Percentiles rank a stretch among this genome's conserved stretches.
These are phyloP conservation scores for Actinemys pallida DNA, from an alignment of 2,113 vertebrate species.

Conservation along the genomic window DNA sequence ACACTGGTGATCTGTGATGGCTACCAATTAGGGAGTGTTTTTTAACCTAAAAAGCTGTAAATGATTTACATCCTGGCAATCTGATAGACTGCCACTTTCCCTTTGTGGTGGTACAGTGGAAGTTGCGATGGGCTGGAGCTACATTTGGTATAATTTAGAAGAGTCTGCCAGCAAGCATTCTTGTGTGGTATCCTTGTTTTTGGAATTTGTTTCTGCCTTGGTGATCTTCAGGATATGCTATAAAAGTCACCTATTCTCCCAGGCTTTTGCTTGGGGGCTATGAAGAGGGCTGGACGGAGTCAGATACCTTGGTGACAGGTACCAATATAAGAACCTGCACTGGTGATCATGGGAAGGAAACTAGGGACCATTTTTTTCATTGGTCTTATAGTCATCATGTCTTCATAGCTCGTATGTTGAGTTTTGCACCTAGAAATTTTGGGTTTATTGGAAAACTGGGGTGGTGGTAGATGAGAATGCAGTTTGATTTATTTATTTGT, in stretches of 20 bases:
- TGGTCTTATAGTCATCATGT: not conserved
- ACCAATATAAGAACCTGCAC: not conserved
- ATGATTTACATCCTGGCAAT: not conserved
- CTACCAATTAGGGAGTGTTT: not conserved
- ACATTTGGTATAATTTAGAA: not conserved
- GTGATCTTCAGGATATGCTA: not conserved
- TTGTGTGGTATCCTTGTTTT: not conserved
- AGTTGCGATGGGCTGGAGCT: not conserved
- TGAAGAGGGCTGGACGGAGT: not conserved
- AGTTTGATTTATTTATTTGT: not conserved
- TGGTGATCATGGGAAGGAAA: not conserved
- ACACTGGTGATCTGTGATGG: not conserved
- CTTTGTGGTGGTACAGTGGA: not conserved
- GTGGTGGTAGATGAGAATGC: not conserved
- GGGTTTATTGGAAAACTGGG: not conserved
- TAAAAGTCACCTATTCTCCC: not conserved
- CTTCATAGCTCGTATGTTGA: not conserved
- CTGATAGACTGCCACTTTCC: not conserved
- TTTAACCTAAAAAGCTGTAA: not conserved
- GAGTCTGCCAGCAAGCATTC: not conserved
- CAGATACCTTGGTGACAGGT: not conserved
- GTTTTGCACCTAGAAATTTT: conserved; percentile 3
- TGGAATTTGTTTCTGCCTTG: not conserved
- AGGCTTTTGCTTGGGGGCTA: not conserved
- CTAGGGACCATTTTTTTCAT: not conserved